Base-by-base conservation (phyloP, 2,797 vertebrate genomes). In the Steatocranus sp. region DNA sequence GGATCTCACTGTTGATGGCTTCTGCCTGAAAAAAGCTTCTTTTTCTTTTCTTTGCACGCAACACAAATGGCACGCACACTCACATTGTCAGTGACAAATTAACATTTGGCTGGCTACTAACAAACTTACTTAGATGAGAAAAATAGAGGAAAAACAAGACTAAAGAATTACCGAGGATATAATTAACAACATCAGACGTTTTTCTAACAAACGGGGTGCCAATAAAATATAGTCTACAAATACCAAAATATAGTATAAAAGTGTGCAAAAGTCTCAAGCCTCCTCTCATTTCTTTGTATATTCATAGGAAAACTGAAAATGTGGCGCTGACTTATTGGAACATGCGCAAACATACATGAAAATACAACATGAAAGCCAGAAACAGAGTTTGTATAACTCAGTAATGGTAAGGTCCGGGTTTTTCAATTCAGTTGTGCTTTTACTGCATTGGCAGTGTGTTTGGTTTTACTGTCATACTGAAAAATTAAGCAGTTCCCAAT, bases 1-100 rank as follows among this genome's bases (percentile, higher is more conserved):
- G 86, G 89, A 87, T 90, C 81, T 77, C 77, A 88, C 86, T 85
- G 83, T 80, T 58, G 88, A 84, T 87, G 87, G 83, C 80, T 90
- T 91, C 83, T 38, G 20, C 84, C 86, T 82, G 76, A 49, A 80
- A 41, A 66, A 76, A 79, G 89, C 18, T 82, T 85, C 0, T 58
- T 58, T 34, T 58, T 34, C 4, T 58, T 20, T 58, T 5, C 63
- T 18, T 48, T 18, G 15, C 11, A 30, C 5, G 9, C 27, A 30
- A 73, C 43, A 30, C 68, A 73, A 73, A 48, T 11, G 50, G 27
- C 74, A 78, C 38, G 17, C 34, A 83, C 80, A 87, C 85, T 80
- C 58, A 66, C 32, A 56, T 78, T 1, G 70, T 78, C 82, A 83
- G 75, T 76, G 80, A 79, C 84, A 90, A 81, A 89, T 90, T 89